Evolutionary conservation across 2,888 invertebrate species (phyloP).

Genomic region (Metalampra italica): DNA sequence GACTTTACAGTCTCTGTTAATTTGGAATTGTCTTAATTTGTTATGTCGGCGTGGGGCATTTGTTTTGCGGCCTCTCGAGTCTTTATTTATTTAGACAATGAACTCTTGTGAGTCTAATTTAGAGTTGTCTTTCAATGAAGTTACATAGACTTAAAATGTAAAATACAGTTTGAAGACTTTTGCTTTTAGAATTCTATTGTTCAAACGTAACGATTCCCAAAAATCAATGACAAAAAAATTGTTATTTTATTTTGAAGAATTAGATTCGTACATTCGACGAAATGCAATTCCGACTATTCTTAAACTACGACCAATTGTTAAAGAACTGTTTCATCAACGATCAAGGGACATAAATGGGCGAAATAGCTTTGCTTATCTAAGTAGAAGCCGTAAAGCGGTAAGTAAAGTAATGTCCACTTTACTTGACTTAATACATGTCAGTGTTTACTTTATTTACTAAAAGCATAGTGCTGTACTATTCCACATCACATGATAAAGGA

Average conservation of each 20-base stretch:
- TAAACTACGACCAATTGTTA: no score
- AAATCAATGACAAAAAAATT: no score
- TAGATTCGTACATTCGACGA: no score
- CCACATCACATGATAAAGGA: constrained; percentile 3
- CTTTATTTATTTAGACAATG: constrained; percentile 34
- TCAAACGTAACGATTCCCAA: no score
- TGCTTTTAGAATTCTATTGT: not conserved
- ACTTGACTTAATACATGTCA: no score
- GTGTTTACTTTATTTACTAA: not conserved
- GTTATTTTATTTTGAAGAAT: no score
- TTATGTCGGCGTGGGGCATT: constrained; percentile 57
- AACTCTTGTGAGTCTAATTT: constrained; percentile 32
- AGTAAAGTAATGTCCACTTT: no score
- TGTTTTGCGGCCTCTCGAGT: constrained; percentile 49
- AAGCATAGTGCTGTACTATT: constrained; percentile 11
- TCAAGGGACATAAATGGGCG: no score
- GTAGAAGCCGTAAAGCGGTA: no score
- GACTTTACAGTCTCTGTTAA: constrained; percentile 64
- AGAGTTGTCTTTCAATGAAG: constrained; percentile 14
- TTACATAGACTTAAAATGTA: not conserved
- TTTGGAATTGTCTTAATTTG: constrained; percentile 73
- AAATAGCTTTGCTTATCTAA: no score
- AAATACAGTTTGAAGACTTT: not conserved
- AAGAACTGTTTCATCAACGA: no score
- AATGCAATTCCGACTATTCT: not conserved